Percentiles rank a stretch among this genome's conserved stretches.
Conservation (phyloP, 2,797 vertebrate species). For the Anabas testudineus region DNA sequence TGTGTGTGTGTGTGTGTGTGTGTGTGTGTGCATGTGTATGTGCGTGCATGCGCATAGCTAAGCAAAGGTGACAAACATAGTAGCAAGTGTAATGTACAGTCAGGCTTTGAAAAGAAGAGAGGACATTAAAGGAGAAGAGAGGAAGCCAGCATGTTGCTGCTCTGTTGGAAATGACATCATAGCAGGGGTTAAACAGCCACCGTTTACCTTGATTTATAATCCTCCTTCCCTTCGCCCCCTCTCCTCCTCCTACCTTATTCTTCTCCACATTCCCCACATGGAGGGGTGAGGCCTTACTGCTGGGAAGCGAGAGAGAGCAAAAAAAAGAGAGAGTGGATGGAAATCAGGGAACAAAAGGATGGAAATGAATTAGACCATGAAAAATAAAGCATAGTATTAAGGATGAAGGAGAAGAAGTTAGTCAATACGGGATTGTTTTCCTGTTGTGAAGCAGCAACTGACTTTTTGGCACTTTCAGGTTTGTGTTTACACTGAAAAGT, state of each 20-base stretch:
- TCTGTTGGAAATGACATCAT: constrained; percentile 83
- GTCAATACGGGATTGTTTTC: constrained; percentile 15
- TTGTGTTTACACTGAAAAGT: constrained; percentile 19
- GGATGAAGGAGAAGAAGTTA: constrained; percentile 14
- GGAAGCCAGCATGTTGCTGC: constrained; percentile 78
- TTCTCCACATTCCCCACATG: constrained; percentile 29
- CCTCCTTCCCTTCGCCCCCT: constrained; percentile 37
- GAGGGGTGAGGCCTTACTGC: constrained; percentile 50
- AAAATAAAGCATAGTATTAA: constrained; percentile 43
- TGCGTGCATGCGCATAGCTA: neutral
- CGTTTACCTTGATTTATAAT: constrained; percentile 87
- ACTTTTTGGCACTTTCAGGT: neutral
- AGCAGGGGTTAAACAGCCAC: constrained; percentile 83
- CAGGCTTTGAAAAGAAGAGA: constrained; percentile 35
- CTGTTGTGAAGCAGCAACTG: constrained; percentile 21
- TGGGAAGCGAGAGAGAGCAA: constrained; percentile 31
- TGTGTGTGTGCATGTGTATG: constrained; percentile 9
- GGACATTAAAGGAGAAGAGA: constrained; percentile 48
- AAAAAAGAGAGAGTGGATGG: constrained; percentile 25
- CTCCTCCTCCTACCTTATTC: constrained; percentile 32
- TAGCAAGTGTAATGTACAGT: constrained; percentile 46
- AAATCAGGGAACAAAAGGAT: constrained; percentile 42
- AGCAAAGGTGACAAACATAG: constrained; percentile 52
- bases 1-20: constrained; percentile 3
- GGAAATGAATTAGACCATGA: constrained; percentile 61